Base-by-base conservation (phyloP, 2,888 invertebrate genomes). In the Oasisia sp. region DNA sequence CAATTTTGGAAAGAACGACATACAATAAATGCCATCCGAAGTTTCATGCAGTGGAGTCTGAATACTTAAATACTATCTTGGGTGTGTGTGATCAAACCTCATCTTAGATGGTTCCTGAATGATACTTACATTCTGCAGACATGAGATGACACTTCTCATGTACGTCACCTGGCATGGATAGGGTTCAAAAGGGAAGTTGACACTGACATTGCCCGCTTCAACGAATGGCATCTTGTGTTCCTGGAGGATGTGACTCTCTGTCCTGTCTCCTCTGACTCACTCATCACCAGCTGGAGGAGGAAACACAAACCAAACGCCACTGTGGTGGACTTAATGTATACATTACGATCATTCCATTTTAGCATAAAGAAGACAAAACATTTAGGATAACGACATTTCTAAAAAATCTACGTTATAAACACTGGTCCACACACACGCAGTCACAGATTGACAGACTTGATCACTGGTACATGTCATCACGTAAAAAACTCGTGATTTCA, bases 91-190 rank as follows among this genome's bases (percentile, higher is more conserved):
- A 1, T 4, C 38, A 38, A 38, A 38, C 38, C 38, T 38, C 38
- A 38, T 38, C 38, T 38, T 38, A 38, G 38, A 38, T 38, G 38
- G 38, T 38, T 38, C 38, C 38, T 38, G 38, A 38, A n/a, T 92
- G 11, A 27, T 74, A 93, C 95, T 95, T 95, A 97, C 97, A 95
- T 98, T 97, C 95, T 98, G 98, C 92, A 99, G 97, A 95, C 98
- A 98, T 95, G 98, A 97, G 90, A 99, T 97, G 0, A 99, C 98
- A 96, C 98, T 98, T 95, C 97, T 97, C 99, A 99, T 99, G 95
- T 99, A 99, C 44, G 97, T 97, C 94, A 97, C 97, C 96, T 99
- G 99, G 45, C 99, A 98, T 94, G 98, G 97, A 96, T 99, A 99
- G 0, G 99, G 99, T 95, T 98, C 98, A 96, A 98, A 99, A 0